phyloP scores from a whole-genome alignment of 2,113 vertebrate species.

The Takifugu bimaculatus region DNA sequence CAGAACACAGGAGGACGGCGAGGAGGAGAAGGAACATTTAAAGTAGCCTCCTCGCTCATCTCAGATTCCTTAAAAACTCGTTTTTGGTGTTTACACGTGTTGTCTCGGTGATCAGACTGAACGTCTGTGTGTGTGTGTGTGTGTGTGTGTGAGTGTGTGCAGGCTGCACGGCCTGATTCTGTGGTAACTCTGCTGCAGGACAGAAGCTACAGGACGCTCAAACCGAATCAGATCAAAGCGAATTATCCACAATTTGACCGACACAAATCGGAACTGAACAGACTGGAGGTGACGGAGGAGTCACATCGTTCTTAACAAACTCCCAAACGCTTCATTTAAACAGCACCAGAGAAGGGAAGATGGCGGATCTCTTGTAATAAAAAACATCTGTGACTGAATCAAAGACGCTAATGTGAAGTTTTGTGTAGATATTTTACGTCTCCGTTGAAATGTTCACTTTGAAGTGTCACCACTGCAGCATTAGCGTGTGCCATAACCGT shows the following conservation, averaged over 20 bases:
- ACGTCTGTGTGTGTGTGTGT: too few relatives aligned
- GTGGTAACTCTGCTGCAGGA: constrained; percentile 25
- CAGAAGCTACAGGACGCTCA: constrained; percentile 14
- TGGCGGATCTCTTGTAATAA: background rate
- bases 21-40: constrained; percentile 10
- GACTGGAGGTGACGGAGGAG: constrained; percentile 36
- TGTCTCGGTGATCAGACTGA: too few relatives aligned
- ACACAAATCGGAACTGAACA: constrained; percentile 32
- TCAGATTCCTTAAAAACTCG: background rate
- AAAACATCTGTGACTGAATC: background rate
- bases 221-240: constrained; percentile 27
- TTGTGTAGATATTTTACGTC: background rate
- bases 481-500: background rate
- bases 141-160: background rate
- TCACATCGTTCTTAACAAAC: constrained; percentile 34
- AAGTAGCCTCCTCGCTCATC: constrained; percentile 1
- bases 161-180: background rate
- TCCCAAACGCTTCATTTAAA: background rate
- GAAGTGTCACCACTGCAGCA: background rate
- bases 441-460: background rate
- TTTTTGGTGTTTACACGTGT: too few relatives aligned
- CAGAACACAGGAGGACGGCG: constrained; percentile 29
- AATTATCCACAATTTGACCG: constrained; percentile 26
- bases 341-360: background rate
- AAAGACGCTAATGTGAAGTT: background rate